phyloP scores from a whole-genome alignment of 2,797 vertebrate genomes.

The Silurus aristotelis region DNA sequence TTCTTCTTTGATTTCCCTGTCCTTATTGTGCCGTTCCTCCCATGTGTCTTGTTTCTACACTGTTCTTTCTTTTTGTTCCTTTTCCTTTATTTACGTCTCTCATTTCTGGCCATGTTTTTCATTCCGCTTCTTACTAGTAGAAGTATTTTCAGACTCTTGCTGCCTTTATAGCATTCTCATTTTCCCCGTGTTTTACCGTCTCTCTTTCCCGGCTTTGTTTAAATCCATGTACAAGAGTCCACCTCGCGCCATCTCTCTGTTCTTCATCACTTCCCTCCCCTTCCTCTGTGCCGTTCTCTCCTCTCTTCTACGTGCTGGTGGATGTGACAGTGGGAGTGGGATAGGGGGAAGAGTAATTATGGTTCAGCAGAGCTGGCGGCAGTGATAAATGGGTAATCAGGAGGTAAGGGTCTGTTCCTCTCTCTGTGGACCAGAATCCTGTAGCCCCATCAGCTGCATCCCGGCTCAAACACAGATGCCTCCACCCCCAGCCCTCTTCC shows the following conservation, averaged over 20 bases:
- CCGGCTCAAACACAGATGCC: slow-evolving; percentile 40
- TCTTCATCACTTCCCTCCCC: slow-evolving; percentile 64
- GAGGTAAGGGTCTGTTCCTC: slow-evolving; percentile 82
- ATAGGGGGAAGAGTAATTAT: slow-evolving; percentile 95
- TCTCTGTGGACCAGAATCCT: slow-evolving; percentile 91
- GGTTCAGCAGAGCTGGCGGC: slow-evolving; percentile 94
- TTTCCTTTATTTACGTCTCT: not conserved
- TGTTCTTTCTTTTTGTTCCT: not conserved
- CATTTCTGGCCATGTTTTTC: not conserved
- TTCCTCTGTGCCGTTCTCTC: slow-evolving; percentile 57
- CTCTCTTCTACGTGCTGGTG: slow-evolving; percentile 30
- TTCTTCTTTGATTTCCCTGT: slow-evolving; percentile 60
- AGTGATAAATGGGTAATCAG: slow-evolving; percentile 99
- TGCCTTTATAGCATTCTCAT: not conserved
- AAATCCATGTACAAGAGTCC: not conserved
- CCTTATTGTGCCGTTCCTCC: slow-evolving; percentile 56
- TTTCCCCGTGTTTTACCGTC: not conserved
- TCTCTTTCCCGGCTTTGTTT: slow-evolving; percentile 50
- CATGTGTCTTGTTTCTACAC: slow-evolving; percentile 47
- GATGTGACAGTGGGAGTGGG: slow-evolving; percentile 65
- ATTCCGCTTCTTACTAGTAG: not conserved
- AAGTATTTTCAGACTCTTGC: not conserved
- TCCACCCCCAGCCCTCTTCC: slow-evolving; percentile 49
- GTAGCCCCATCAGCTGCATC: slow-evolving; percentile 88
- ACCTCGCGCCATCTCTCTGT: slow-evolving; percentile 45